Base-by-base conservation (phyloP, 37 sponge, comb jelly and placozoan genomes). In the Ephydatia muelleri region DNA sequence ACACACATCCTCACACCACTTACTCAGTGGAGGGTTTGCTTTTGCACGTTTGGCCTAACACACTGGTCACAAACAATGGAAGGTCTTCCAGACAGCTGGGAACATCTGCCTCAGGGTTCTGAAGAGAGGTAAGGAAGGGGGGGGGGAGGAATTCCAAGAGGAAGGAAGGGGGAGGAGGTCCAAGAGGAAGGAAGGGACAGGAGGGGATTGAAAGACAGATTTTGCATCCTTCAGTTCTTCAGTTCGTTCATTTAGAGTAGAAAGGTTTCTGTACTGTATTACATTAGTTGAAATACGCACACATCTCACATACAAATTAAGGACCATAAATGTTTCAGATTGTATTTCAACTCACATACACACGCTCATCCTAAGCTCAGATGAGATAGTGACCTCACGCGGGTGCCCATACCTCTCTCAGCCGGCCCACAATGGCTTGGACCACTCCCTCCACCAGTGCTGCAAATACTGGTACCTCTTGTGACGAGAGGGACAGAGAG, bases 401-500 rank as follows among this genome's bases (percentile, higher is more conserved):
- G 2, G 21, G 35, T 34, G 1, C 19, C 1, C 81, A 26, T n/a
- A 81, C 81, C 70, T 81, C 38, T 68, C 31, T 87, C 49, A 87
- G 75, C 5, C 75, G 39, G 30, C 72, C 73, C 34, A 71, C 77
- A 19, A 77, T 85, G 25, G 84, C 49, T 8, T 81, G 67, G 22
- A 92, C 22, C 2, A 76, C 32, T 12, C 66, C 19, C 77, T 88
- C 40, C 26, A 88, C 84, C 49, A 92, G 38, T n/a, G 78, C 30
- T 0, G 85, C 35, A 65, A 87, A 87, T 27, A 80, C 84, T 30
- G 73, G 80, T 36, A 83, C 73, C 38, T 67, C 26, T 79, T 76
- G 84, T 38, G 78, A 67, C 38, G 83, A 69, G 88, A 77, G 49
- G 38, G 89, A 83, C 48, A 84, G 80, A 8, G 84, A 73, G 47